Percentiles rank a stretch among this genome's conserved stretches.
Evolutionary conservation across 2,888 invertebrate species (phyloP).

Genomic region (Arrhopalites spinosus): DNA sequence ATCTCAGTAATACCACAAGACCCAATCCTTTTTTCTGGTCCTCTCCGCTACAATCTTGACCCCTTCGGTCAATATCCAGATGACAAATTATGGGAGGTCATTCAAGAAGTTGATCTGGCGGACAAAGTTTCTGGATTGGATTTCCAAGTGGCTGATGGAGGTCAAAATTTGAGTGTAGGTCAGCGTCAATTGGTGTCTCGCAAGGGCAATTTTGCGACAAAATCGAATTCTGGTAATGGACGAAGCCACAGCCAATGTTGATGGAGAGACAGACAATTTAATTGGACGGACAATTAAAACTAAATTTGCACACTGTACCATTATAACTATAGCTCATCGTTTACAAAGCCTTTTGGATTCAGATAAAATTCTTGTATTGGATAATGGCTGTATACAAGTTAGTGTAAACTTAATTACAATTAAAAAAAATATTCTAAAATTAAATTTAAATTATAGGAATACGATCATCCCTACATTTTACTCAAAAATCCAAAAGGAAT

Average conservation of each 20-base stretch:
- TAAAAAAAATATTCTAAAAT: too few species aligned
- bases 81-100: constrained; percentile 78
- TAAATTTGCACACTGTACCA: constrained; percentile 81
- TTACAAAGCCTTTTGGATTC: constrained; percentile 93
- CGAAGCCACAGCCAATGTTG: constrained; percentile 54
- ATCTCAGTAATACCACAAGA: constrained; percentile 94
- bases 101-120: constrained; percentile 69
- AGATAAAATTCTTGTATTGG: constrained; percentile 84
- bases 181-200: constrained; percentile 89
- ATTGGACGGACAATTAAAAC: constrained; percentile 82
- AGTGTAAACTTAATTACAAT: too few species aligned
- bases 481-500: too few species aligned
- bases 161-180: constrained; percentile 84
- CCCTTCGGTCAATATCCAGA: constrained; percentile 84
- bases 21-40: constrained; percentile 85
- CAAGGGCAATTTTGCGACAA: constrained; percentile 81
- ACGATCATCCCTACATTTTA: too few species aligned
- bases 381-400: constrained; percentile 66
- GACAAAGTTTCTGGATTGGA: constrained; percentile 67
- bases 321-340: constrained; percentile 88
- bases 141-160: constrained; percentile 74
- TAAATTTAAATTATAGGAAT: too few species aligned
- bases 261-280: constrained; percentile 71
- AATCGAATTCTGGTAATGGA: constrained; percentile 79
- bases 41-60: constrained; percentile 85